Base-by-base conservation (phyloP, 1,140 invertebrate genomes). In the Orchesella cincta region DNA sequence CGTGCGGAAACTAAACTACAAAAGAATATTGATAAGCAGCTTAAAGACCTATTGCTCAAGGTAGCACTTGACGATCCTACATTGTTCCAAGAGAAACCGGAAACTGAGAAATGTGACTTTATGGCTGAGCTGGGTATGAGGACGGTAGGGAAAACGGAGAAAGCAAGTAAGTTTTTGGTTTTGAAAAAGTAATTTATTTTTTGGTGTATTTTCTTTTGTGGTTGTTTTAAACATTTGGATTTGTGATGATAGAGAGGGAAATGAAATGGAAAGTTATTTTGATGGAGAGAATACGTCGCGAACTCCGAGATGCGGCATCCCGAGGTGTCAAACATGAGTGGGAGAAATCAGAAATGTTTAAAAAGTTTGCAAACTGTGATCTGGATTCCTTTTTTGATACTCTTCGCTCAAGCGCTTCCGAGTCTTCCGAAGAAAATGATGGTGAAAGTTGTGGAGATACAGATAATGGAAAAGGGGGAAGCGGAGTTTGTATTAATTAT, bases 41-140 rank as follows among this genome's bases (percentile, higher is more conserved):
- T 67, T 1, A 67, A 67, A 31, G 62, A 67, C 1, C n/a, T 67
- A 26, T 64, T 81, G 35, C 52, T 77, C 2, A 73, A 78, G 31
- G 46, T 75, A 20, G 71, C 75, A 36, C 76, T 79, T 51, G 76
- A 79, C 23, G 80, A 81, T 77, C 77, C 80, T 20, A 79, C 80
- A 34, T 39, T 79, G 12, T 77, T 77, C 28, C 34, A 71, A 23
- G 31, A 28, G 33, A 23, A 34, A 20, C 26, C 35, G 1, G 71
- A 78, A 31, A 29, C 78, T 33, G 64, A 72, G 16, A 62, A 78
- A 52, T 31, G 76, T 14, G 20, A 35, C 20, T 81, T 81, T 71
- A 26, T 79, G 52, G 52, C 35, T 35, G 62, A 75, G 16, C 54
- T 81, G 36, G 76, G 73, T 1, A 31, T 81, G 33, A 81, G 78